Evolutionary conservation across 2,797 vertebrate species (phyloP).

Genomic region (Dipus sagitta): DNA sequence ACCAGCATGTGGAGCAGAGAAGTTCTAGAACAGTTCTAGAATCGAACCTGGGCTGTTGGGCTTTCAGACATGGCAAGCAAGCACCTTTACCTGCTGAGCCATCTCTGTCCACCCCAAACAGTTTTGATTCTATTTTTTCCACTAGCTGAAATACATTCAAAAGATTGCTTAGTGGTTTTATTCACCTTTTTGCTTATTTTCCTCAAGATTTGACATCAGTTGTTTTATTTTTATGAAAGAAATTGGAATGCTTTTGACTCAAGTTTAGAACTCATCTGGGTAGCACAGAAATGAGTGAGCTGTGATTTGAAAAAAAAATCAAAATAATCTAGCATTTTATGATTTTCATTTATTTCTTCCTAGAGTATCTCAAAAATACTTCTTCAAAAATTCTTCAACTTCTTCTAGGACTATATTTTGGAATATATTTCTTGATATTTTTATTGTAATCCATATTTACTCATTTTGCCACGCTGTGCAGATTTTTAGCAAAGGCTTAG

Average conservation of each 20-base stretch:
- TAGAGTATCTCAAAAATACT: conserved; percentile 19
- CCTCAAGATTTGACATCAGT: conserved; percentile 35
- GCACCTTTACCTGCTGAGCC: too few species aligned
- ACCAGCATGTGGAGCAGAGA: background rate
- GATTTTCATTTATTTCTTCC: background rate
- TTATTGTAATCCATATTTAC: conserved; percentile 9
- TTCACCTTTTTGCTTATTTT: conserved; percentile 28
- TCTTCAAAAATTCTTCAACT: conserved; percentile 11
- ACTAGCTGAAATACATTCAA: conserved; percentile 37
- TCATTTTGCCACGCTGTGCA: background rate
- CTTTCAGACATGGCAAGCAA: too few species aligned
- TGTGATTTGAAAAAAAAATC: conserved; percentile 16
- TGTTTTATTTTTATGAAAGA: conserved; percentile 36
- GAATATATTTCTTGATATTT: background rate
- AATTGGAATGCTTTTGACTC: background rate
- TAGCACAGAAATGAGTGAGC: background rate
- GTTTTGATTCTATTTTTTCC: conserved; percentile 23
- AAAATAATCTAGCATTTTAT: background rate
- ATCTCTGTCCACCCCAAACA: too few species aligned
- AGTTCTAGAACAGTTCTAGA: background rate
- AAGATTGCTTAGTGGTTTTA: background rate
- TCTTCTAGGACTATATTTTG: background rate
- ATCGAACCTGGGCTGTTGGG: too few species aligned
- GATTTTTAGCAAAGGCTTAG: background rate
- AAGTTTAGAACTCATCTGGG: background rate